Percentiles rank a stretch among this genome's conserved stretches.
Conservation (phyloP, 1,140 invertebrate genomes). For the Leptopilina boulardi region DNA sequence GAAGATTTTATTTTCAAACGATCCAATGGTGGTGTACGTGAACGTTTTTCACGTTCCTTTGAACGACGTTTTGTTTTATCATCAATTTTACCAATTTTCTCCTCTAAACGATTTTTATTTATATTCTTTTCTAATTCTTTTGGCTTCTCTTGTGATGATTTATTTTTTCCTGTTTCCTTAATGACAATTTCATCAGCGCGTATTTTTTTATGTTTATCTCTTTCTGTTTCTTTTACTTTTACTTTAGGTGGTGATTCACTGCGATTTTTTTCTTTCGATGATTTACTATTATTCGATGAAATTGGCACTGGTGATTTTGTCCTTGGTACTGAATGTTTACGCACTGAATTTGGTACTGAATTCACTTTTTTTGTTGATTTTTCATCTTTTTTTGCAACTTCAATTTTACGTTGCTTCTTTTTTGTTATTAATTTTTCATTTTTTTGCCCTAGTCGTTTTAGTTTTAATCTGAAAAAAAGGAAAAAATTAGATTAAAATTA, state of each 20-base stretch:
- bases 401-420: slow-evolving; percentile 72
- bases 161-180: slow-evolving; percentile 58
- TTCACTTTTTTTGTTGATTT: slow-evolving; percentile 66
- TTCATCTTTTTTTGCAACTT: slow-evolving; percentile 64
- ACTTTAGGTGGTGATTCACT: slow-evolving; percentile 71
- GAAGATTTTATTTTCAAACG: slow-evolving; percentile 64
- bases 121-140: slow-evolving; percentile 66
- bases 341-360: slow-evolving; percentile 50
- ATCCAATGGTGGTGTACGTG: slow-evolving; percentile 67
- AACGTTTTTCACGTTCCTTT: slow-evolving; percentile 71
- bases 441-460: slow-evolving; percentile 69
- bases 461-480: slow-evolving; percentile 62
- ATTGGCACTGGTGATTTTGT: slow-evolving; percentile 63
- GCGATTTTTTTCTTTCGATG: slow-evolving; percentile 68
- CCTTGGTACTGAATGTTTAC: slow-evolving; percentile 62
- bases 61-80: slow-evolving; percentile 65
- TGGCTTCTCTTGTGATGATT: slow-evolving; percentile 61
- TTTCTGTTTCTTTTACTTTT: slow-evolving; percentile 61
- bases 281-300: slow-evolving; percentile 56
- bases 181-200: slow-evolving; percentile 61
- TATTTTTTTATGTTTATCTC: slow-evolving; percentile 64
- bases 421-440: slow-evolving; percentile 67
- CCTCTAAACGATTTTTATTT: slow-evolving; percentile 61
- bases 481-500: background rate
- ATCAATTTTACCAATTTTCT: slow-evolving; percentile 62